Evolutionary conservation across 2,888 invertebrate genomes (phyloP).

Genomic region (Exephanes ischioxanthus): DNA sequence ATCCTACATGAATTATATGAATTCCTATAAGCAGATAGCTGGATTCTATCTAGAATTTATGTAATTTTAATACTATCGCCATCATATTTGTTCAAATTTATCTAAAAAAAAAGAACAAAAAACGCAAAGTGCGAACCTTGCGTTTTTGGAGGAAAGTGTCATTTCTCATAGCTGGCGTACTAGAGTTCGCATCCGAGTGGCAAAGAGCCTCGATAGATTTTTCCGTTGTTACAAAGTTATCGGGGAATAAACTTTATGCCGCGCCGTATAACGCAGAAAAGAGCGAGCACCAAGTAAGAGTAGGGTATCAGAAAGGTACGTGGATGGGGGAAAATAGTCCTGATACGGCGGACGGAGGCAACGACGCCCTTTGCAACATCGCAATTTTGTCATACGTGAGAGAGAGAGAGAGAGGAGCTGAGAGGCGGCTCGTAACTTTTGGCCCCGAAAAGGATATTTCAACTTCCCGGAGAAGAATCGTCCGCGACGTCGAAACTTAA

Average conservation of each 20-base stretch:
- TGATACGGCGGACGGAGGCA: slow-evolving; percentile 26
- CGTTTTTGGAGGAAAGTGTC: background rate
- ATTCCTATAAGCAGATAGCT: background rate
- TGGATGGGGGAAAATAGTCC: slow-evolving; percentile 35
- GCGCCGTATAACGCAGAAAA: slow-evolving; percentile 40
- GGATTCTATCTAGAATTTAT: background rate
- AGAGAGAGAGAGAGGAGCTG: background rate
- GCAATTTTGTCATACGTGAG: slow-evolving; percentile 62
- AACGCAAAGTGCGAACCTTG: background rate
- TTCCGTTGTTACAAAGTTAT: slow-evolving; percentile 24
- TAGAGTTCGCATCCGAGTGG: background rate
- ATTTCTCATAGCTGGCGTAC: background rate
- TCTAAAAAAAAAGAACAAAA: background rate
- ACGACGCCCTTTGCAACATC: slow-evolving; percentile 59
- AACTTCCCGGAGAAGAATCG: slow-evolving; percentile 48
- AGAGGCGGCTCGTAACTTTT: slow-evolving; percentile 61
- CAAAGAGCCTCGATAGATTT: slow-evolving; percentile 48
- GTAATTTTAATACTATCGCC: background rate
- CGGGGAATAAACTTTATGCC: slow-evolving; percentile 49
- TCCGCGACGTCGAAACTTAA: slow-evolving; percentile 53
- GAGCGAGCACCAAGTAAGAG: slow-evolving; percentile 16
- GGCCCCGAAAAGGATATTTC: slow-evolving; percentile 55
- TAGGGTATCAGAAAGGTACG: slow-evolving; percentile 19
- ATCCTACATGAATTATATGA: background rate
- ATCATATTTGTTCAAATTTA: background rate